Evolutionary conservation across 2,888 invertebrate genomes (phyloP).

Genomic region (Tetrapedia diversipes): DNA sequence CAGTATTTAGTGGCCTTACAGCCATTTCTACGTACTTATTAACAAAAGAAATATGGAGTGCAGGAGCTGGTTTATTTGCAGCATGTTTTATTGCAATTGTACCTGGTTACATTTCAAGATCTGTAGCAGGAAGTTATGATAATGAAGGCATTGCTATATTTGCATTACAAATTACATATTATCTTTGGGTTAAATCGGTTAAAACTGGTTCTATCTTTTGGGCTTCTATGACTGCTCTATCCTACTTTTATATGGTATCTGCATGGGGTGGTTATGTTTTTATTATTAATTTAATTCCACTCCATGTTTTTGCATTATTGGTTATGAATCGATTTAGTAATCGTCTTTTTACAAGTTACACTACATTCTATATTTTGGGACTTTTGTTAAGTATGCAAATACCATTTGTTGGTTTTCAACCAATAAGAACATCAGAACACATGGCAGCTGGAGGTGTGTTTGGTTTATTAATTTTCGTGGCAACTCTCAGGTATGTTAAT

Average conservation of each 20-base stretch:
- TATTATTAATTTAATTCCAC: slow-evolving; percentile 99
- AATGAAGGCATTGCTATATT: slow-evolving; percentile 99
- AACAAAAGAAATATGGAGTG: slow-evolving; percentile 98
- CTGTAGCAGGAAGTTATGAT: slow-evolving; percentile 99
- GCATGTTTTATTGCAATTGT: slow-evolving; percentile 99
- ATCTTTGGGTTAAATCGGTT: slow-evolving; percentile 98
- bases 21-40: slow-evolving; percentile 98
- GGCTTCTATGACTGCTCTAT: slow-evolving; percentile 96
- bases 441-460: slow-evolving; percentile 99
- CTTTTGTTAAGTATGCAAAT: slow-evolving; percentile 98
- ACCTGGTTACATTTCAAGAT: slow-evolving; percentile 99
- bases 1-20: slow-evolving; percentile 98
- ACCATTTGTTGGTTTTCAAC: slow-evolving; percentile 98
- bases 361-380: slow-evolving; percentile 98
- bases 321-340: slow-evolving; percentile 98
- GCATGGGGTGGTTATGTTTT: slow-evolving; percentile 99
- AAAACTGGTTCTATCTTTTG: slow-evolving; percentile 99
- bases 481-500: slow-evolving; percentile 86
- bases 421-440: slow-evolving; percentile 99
- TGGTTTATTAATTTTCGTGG: slow-evolving; percentile 95
- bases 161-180: slow-evolving; percentile 99
- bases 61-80: slow-evolving; percentile 98
- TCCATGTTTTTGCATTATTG: slow-evolving; percentile 97
- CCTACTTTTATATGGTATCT: slow-evolving; percentile 99
- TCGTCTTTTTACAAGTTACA: slow-evolving; percentile 96